Conservation (phyloP, 1,140 invertebrate species). For the Fragariocoptes setiger region DNA sequence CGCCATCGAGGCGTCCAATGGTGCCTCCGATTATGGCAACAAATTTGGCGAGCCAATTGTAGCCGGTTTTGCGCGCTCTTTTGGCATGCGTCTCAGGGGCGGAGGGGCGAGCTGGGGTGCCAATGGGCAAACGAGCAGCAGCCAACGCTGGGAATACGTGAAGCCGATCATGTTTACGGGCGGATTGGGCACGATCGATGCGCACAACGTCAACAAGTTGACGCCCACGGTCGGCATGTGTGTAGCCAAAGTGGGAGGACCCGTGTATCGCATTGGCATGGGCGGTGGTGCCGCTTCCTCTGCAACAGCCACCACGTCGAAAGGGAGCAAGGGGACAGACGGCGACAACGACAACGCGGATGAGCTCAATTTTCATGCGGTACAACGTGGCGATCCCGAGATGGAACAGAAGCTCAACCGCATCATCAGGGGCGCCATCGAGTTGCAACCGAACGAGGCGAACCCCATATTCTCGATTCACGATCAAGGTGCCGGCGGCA, state of each 20-base stretch:
- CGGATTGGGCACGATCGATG: slow-evolving; percentile 62
- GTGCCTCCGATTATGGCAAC: slow-evolving; percentile 85
- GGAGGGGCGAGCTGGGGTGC: slow-evolving; percentile 10
- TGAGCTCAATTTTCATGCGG: slow-evolving; percentile 72
- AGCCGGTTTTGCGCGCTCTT: slow-evolving; percentile 59
- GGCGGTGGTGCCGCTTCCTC: slow-evolving; percentile 85
- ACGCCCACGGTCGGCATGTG: slow-evolving; percentile 37
- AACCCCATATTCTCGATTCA: slow-evolving; percentile 84
- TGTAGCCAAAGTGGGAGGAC: slow-evolving; percentile 77
- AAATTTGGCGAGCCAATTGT: slow-evolving; percentile 93
- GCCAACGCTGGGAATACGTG: slow-evolving; percentile 55
- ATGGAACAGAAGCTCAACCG: slow-evolving; percentile 93
- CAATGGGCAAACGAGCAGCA: too few relatives aligned
- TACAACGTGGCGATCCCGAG: slow-evolving; percentile 86
- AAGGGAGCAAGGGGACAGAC: too few relatives aligned
- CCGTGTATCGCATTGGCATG: slow-evolving; percentile 62
- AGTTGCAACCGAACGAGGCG: slow-evolving; percentile 19
- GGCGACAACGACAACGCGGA: slow-evolving; percentile 51
- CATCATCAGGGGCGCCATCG: slow-evolving; percentile 61
- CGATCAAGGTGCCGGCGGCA: slow-evolving; percentile 86
- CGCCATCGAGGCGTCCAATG: slow-evolving; percentile 77
- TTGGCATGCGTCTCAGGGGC: slow-evolving; percentile 45
- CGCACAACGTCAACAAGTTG: slow-evolving; percentile 37
- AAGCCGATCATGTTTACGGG: slow-evolving; percentile 98
- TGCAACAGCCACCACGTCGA: slow-evolving; percentile 19